Percentiles rank a stretch among this genome's conserved stretches.
Conservation (phyloP, 2,113 vertebrate genomes). For the Trachemys scripta region DNA sequence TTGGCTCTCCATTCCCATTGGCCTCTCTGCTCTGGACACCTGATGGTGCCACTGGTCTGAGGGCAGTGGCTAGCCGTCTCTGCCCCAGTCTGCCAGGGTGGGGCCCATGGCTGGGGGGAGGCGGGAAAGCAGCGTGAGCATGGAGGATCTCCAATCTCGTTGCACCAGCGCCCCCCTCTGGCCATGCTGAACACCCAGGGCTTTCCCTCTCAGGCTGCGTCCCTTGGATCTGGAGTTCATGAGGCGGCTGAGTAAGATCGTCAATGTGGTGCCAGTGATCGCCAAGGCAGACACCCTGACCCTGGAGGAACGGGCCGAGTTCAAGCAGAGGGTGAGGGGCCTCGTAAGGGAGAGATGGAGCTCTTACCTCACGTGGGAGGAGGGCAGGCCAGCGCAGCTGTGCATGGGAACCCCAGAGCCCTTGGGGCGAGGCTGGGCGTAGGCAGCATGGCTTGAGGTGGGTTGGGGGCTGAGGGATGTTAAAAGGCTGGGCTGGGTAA, state of each 20-base stretch:
- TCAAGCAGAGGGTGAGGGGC: slow-evolving; percentile 87
- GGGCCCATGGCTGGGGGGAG: not conserved
- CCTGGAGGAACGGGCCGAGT: slow-evolving; percentile 89
- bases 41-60: not conserved
- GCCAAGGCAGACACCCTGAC: slow-evolving; percentile 92
- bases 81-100: not conserved
- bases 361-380: not conserved
- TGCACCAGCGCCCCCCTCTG: too few relatives aligned
- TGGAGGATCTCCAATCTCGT: not conserved
- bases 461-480: not conserved
- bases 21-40: not conserved
- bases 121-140: not conserved
- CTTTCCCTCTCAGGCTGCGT: slow-evolving; percentile 82
- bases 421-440: not conserved
- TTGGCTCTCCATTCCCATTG: not conserved
- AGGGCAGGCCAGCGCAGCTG: not conserved
- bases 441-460: not conserved
- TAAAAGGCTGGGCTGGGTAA: not conserved
- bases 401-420: not conserved
- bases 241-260: slow-evolving; percentile 87
- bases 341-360: not conserved
- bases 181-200: not conserved
- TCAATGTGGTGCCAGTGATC: slow-evolving; percentile 91
- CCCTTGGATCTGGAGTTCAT: slow-evolving; percentile 92
- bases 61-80: not conserved